These are phyloP conservation scores for Hermatobates lingyangjiaoensis DNA, from an alignment of 1,140 invertebrate species.

Conservation along the genomic window DNA sequence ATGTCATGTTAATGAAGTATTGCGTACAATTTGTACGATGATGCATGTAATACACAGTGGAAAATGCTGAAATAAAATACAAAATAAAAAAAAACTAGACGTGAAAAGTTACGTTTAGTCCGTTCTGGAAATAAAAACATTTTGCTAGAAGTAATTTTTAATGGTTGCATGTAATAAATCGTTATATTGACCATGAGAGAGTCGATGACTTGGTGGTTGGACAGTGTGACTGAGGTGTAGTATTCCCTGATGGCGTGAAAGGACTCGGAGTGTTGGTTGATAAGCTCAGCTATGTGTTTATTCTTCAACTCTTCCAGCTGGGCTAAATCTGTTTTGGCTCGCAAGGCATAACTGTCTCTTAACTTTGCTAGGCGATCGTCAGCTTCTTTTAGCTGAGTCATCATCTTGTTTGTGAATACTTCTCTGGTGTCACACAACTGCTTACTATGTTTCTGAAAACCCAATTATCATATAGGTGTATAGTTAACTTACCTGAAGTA, in stretches of 20 bases:
- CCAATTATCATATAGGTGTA: background rate
- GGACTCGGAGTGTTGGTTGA: slow-evolving; percentile 62
- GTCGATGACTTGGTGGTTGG: slow-evolving; percentile 68
- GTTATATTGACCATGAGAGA: slow-evolving; percentile 63
- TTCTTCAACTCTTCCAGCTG: slow-evolving; percentile 83
- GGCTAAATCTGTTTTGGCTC: slow-evolving; percentile 55
- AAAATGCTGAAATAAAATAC: too few species aligned
- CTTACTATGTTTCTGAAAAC: slow-evolving; percentile 30
- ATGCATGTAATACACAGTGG: too few species aligned
- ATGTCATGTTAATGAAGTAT: too few species aligned
- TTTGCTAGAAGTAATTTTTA: too few species aligned
- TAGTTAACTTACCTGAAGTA: background rate
- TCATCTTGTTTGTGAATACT: slow-evolving; percentile 51
- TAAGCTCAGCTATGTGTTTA: slow-evolving; percentile 57
- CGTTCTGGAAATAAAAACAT: background rate
- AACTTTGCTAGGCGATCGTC: slow-evolving; percentile 56
- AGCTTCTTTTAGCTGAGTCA: slow-evolving; percentile 61
- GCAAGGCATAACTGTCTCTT: slow-evolving; percentile 50
- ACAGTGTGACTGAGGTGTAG: slow-evolving; percentile 82
- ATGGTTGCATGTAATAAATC: too few species aligned
- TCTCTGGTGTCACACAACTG: slow-evolving; percentile 42
- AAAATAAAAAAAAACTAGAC: background rate
- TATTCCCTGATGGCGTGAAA: slow-evolving; percentile 81
- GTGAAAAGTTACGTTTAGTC: background rate
- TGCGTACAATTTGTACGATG: too few species aligned